Evolutionary conservation across 2,888 invertebrate species (phyloP), one percentile per base, ranked within the genome.

Genomic region (Siphlonurus alternatus): DNA sequence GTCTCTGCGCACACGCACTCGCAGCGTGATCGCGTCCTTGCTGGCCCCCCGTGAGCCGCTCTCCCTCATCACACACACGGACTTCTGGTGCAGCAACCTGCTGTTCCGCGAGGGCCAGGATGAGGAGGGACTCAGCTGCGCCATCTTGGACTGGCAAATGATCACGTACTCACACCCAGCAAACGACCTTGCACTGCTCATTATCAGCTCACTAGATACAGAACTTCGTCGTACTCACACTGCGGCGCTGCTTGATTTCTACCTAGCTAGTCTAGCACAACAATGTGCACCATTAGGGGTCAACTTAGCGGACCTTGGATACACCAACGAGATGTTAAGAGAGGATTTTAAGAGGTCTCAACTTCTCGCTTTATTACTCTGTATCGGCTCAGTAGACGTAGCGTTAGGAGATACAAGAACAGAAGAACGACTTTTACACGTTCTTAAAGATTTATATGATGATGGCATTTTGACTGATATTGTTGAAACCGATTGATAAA

Each of bases 71-170:
- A 89, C 88, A 0, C 89, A 89, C 74, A 89, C 88, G 0, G 89
- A 89, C 73, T 89, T 89, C 74, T 89, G 89, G 89, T 87, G 87
- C 73, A 88, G 88, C 69, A 89, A 89, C 75, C 78, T 89, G 19
- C 77, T 88, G 66, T 88, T 89, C 71, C 61, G 72, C 70, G 65
- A 76, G 77, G 23, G 78, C 77, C 66, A 23, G 69, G 75, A 64
- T 64, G 67, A 60, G 64, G 71, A 69, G 65, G 69, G 64, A 61
- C 81, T 81, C 70, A 80, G 82, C 66, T 89, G 89, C 72, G 81
- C 84, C 64, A 86, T 88, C 61, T 76, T 89, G 59, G 89, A 89
- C 73, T 89, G 89, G 89, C 89, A 89, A 78, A 89, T 89, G 89
- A 87, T 89, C 61, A 87, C 67, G 25, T 72, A 71, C 66, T 71